A percentile compares a stretch with the other conserved stretches of the same genome.
phyloP scores from a whole-genome alignment of 1,140 invertebrate species.

The Neodiprion pinetum region DNA sequence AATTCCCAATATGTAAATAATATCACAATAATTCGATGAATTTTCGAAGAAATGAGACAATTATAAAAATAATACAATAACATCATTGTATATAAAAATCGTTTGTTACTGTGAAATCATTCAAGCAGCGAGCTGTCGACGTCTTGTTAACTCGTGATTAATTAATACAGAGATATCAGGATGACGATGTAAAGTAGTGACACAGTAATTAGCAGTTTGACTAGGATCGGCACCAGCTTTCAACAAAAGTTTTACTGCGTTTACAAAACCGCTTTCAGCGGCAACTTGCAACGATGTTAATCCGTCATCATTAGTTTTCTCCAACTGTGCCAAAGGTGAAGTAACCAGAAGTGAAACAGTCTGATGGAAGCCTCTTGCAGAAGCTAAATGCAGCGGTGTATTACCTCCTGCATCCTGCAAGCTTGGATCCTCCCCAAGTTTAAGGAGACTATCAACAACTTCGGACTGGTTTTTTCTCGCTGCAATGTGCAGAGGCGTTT shows the following conservation, averaged over 20 bases:
- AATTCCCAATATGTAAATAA: not conserved
- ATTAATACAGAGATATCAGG: conserved; percentile 46
- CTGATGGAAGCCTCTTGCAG: conserved; percentile 54
- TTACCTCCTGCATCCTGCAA: conserved; percentile 54
- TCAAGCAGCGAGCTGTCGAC: conserved; percentile 47
- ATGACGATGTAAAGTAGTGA: conserved; percentile 40
- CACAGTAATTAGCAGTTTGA: conserved; percentile 32
- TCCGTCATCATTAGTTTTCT: conserved; percentile 51
- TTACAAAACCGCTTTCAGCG: conserved; percentile 56
- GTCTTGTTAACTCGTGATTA: conserved; percentile 46
- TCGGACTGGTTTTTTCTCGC: conserved; percentile 53
- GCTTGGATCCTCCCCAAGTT: conserved; percentile 50
- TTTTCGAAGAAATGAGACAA: conserved; percentile 2
- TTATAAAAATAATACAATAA: not conserved
- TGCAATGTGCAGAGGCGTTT: conserved; percentile 57
- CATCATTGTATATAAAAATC: no score
- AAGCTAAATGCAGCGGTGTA: conserved; percentile 55
- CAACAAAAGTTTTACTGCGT: conserved; percentile 46
- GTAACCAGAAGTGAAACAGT: conserved; percentile 48
- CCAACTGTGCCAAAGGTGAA: conserved; percentile 43
- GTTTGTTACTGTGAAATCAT: not conserved
- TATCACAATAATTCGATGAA: not conserved
- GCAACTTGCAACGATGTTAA: conserved; percentile 55
- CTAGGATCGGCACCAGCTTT: conserved; percentile 48
- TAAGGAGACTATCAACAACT: conserved; percentile 46